Evolutionary conservation across 2,113 vertebrate species (phyloP).

Genomic region (Sarotherodon lohbergeri): DNA sequence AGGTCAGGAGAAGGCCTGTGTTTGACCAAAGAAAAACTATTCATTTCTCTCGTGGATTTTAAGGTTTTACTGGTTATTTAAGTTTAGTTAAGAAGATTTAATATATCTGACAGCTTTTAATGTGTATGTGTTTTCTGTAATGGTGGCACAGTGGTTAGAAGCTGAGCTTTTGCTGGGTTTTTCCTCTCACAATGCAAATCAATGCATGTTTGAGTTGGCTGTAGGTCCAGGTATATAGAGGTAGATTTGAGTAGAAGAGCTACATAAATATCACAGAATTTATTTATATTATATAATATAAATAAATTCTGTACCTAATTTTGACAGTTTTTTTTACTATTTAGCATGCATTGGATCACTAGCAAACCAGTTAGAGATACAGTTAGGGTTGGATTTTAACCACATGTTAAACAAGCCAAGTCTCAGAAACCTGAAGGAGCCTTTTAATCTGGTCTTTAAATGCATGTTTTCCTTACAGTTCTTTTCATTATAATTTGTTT

Average conservation of each 20-base stretch:
- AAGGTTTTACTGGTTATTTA: background rate
- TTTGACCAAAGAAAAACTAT: background rate
- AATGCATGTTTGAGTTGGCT: background rate
- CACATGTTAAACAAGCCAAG: background rate
- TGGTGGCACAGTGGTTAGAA: background rate
- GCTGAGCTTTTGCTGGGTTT: accelerated
- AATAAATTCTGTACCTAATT: background rate
- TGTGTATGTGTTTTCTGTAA: background rate
- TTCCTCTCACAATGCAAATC: background rate
- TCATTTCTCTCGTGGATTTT: background rate
- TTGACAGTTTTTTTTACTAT: background rate
- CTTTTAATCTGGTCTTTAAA: background rate
- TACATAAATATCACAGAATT: background rate
- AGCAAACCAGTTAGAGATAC: background rate
- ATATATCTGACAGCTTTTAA: background rate
- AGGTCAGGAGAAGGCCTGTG: background rate
- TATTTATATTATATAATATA: background rate
- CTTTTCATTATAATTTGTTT: background rate
- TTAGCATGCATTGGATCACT: background rate
- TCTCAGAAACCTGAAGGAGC: background rate
- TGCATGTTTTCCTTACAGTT: background rate
- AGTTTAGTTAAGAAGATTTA: background rate
- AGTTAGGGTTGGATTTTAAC: background rate
- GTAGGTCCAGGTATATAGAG: background rate
- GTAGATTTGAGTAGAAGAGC: background rate